Base-by-base conservation (phyloP, 2,797 vertebrate genomes). In the Ctenopoma multispine region DNA sequence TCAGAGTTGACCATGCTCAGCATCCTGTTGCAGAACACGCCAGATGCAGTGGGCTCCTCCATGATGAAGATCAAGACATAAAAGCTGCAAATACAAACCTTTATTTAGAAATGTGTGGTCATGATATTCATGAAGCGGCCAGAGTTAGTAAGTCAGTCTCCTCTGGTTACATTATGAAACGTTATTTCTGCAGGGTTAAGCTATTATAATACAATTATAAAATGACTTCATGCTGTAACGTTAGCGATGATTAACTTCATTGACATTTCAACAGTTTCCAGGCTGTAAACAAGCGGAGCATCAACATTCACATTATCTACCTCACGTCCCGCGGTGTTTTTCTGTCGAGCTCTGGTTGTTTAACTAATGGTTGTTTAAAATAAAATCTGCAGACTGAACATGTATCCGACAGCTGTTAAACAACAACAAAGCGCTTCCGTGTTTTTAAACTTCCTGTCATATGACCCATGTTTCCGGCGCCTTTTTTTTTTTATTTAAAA, bases 1-100 rank as follows among this genome's bases (percentile, higher is more conserved):
- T 99, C 98, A 0, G 94, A 92, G 69, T 99, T 99, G 69, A 99
- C 98, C 98, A 99, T 99, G 90, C 97, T 98, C 79, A 99, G 94
- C 94, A 99, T 96, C 82, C 96, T 93, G 85, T 93, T 94, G 51
- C 98, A 99, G 93, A 99, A 99, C 62, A 97, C 95, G 2, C 92
- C 94, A 0, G 97, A 97, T 23, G 96, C 97, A 0, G 95, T 94
- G 58, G 95, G 93, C 82, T 99, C 97, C 95, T 93, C 96, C 82
- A 76, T 66, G n/a, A 61, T 72, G 75, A 47, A 11, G 59, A 57
- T 49, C 46, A 8, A 29, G 18, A 34, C 0, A 17, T 11, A 24
- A 31, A 46, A 60, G 4, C 82, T 88, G 77, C 18, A 48, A 44
- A 69, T 3, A 46, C 14, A 75, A 56, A 65, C 21, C 5, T 56